These are phyloP conservation scores for Penaeus indicus DNA, from an alignment of 1,140 invertebrate genomes.

Conservation along the genomic window DNA sequence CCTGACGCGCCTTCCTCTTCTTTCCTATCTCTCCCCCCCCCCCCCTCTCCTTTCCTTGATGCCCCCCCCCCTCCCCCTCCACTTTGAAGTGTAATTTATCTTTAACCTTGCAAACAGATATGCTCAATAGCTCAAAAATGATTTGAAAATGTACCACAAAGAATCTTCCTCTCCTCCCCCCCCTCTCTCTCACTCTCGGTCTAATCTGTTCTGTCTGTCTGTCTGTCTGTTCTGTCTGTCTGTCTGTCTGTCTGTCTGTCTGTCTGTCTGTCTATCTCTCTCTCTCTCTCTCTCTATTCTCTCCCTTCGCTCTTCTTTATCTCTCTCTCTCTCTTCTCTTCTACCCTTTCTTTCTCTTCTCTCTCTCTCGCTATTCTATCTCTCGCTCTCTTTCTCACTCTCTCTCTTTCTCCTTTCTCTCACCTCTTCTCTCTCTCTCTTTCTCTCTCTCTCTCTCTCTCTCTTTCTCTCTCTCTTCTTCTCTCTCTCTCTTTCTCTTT, in stretches of 20 bases:
- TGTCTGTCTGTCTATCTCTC: background rate
- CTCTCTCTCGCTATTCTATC: background rate
- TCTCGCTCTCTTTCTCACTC: background rate
- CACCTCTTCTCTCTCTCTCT: background rate
- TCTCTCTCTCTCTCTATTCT: background rate
- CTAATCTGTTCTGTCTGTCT: background rate
- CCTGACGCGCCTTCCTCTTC: background rate
- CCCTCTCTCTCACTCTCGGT: slow-evolving; percentile 9
- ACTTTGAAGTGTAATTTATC: too few relatives aligned
- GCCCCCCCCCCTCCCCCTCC: background rate
- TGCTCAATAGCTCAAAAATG: too few relatives aligned
- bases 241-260: background rate
- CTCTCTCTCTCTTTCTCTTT: slow-evolving; percentile 8
- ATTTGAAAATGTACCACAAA: too few relatives aligned
- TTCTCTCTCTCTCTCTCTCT: slow-evolving; percentile 17
- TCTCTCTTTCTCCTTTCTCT: slow-evolving; percentile 6
- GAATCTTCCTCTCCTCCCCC: slow-evolving; percentile 16
- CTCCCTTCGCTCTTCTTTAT: background rate
- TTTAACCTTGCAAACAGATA: too few relatives aligned
- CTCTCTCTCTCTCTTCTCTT: background rate
- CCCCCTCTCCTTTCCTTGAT: background rate
- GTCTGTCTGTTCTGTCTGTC: background rate
- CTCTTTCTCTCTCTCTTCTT: slow-evolving; percentile 38
- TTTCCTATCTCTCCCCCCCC: background rate
- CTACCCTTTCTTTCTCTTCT: background rate